Evolutionary conservation across 2,888 invertebrate genomes (phyloP).

Genomic region (Bombylius major): DNA sequence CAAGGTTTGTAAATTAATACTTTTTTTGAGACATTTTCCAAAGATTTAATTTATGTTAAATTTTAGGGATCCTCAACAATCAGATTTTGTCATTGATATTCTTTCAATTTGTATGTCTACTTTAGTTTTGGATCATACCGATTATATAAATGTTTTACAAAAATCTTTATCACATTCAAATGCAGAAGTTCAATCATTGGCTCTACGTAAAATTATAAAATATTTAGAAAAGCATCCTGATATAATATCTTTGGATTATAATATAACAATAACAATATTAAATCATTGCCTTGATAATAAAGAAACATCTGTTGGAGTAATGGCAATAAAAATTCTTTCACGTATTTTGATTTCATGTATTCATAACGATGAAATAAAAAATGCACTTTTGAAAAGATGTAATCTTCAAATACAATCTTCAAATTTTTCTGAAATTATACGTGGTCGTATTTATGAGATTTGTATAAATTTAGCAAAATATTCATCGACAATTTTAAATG

Average conservation of each 20-base stretch:
- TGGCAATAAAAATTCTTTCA: conserved; percentile 23
- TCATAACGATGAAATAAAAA: conserved; percentile 18
- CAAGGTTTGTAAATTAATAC: conserved; percentile 31
- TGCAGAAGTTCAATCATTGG: conserved; percentile 48
- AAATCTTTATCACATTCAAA: conserved; percentile 50
- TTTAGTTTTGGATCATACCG: conserved; percentile 46
- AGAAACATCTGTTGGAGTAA: conserved; percentile 22
- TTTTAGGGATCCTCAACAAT: conserved; percentile 39
- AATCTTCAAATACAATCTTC: conserved; percentile 7
- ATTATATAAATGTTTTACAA: conserved; percentile 43
- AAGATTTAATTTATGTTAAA: neutral
- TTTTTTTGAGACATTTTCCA: neutral
- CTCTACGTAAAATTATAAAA: conserved; percentile 46
- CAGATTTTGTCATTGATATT: conserved; percentile 51
- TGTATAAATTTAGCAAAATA: conserved; percentile 49
- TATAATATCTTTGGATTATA: conserved; percentile 2
- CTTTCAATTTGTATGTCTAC: conserved; percentile 50
- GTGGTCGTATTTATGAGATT: conserved; percentile 38
- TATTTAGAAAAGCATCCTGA: conserved; percentile 17
- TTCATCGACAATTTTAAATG: conserved; percentile 46
- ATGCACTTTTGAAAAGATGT: conserved; percentile 18
- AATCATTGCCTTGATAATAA: conserved; percentile 23
- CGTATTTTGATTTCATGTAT: conserved; percentile 20
- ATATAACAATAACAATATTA: conserved; percentile 19
- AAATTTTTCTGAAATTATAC: conserved; percentile 17